Percentiles rank a stretch among this genome's conserved stretches.
These are phyloP conservation scores for Sphenodon punctatus DNA, from an alignment of 2,797 vertebrate genomes.

Conservation along the genomic window DNA sequence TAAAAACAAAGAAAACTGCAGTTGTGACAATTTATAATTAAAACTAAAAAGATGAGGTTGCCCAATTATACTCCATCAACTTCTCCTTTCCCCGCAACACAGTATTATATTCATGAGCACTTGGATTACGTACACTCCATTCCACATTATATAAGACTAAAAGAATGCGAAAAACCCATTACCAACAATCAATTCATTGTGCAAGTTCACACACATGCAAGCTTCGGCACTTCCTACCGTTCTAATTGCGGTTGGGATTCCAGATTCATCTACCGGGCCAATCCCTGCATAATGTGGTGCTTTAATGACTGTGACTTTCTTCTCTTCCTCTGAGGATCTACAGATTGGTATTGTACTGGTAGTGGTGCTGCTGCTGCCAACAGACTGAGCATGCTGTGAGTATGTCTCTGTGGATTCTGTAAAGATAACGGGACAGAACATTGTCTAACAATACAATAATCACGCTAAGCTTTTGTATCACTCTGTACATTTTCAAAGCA, in stretches of 20 bases:
- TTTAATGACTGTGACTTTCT: slow-evolving; percentile 93
- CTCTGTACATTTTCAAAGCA: background rate
- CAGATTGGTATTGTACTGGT: slow-evolving; percentile 88
- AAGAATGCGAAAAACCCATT: slow-evolving; percentile 71
- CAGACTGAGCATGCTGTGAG: slow-evolving; percentile 83
- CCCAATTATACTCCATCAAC: slow-evolving; percentile 40
- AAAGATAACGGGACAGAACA: slow-evolving; percentile 44
- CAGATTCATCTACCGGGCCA: slow-evolving; percentile 95
- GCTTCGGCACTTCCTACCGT: slow-evolving; percentile 86
- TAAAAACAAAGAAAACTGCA: background rate
- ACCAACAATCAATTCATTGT: slow-evolving; percentile 74
- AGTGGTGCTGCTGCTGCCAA: slow-evolving; percentile 79
- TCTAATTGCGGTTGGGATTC: slow-evolving; percentile 97
- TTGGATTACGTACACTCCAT: slow-evolving; percentile 52
- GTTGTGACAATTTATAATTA: slow-evolving; percentile 56
- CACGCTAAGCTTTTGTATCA: background rate
- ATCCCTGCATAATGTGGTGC: slow-evolving; percentile 97
- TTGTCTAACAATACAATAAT: background rate
- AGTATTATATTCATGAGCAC: slow-evolving; percentile 58
- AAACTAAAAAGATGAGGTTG: slow-evolving; percentile 39
- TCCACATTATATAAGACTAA: slow-evolving; percentile 65
- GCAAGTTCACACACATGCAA: slow-evolving; percentile 20
- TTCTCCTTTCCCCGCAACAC: slow-evolving; percentile 46
- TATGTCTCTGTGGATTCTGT: slow-evolving; percentile 86
- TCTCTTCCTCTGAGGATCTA: slow-evolving; percentile 93